Evolutionary conservation across 2,113 vertebrate species (phyloP).

Genomic region (Carollia perspicillata): DNA sequence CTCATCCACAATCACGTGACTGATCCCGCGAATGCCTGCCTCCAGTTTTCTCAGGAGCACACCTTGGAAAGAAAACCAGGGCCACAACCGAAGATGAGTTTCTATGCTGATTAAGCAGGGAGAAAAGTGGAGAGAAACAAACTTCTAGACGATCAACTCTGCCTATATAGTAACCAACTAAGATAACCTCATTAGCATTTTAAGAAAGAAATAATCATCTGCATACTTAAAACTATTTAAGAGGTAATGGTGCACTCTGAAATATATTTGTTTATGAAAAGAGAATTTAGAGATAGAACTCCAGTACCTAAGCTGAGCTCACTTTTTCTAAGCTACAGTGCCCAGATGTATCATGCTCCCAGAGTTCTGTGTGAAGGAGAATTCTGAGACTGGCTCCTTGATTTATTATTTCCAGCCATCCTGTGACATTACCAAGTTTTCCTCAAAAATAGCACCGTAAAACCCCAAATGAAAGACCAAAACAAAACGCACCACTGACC

Average conservation of each 20-base stretch:
- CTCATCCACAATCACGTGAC: slow-evolving; percentile 98
- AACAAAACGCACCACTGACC: slow-evolving; percentile 82
- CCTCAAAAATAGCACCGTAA: not conserved
- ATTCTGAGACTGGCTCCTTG: not conserved
- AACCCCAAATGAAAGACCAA: not conserved
- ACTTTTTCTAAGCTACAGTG: not conserved
- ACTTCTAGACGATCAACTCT: not conserved
- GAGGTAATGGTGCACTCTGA: not conserved
- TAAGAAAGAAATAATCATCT: not conserved
- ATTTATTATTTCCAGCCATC: not conserved
- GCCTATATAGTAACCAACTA: not conserved
- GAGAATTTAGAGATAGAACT: not conserved
- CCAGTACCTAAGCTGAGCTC: not conserved
- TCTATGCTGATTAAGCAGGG: not conserved
- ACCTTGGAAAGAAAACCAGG: slow-evolving; percentile 79
- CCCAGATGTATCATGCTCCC: not conserved
- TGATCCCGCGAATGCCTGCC: slow-evolving; percentile 95
- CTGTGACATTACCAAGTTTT: not conserved
- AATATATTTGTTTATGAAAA: not conserved
- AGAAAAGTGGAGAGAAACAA: not conserved
- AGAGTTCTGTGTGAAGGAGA: not conserved
- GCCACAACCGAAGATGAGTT: not conserved
- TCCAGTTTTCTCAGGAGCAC: slow-evolving; percentile 95
- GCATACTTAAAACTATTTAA: not conserved
- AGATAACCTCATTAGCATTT: not conserved